phyloP scores from a whole-genome alignment of 2,797 vertebrate genomes.

The Cossypha dichroa region DNA sequence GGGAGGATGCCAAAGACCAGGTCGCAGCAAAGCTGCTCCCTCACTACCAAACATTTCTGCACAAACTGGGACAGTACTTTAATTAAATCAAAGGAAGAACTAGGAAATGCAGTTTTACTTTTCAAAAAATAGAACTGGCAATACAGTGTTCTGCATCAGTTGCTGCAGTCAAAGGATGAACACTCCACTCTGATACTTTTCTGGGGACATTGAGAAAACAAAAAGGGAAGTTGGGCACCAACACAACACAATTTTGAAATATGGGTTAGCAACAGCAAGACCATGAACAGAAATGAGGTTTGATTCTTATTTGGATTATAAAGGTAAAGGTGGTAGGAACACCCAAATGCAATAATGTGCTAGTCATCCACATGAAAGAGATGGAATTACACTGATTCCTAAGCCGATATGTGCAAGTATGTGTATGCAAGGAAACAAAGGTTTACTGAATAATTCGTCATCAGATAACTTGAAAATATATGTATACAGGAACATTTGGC shows the following conservation, averaged over 20 bases:
- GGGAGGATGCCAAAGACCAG: neutral
- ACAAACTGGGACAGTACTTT: neutral
- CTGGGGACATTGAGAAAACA: neutral
- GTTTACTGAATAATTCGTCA: neutral
- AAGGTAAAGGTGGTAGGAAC: neutral
- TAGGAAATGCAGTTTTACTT: neutral
- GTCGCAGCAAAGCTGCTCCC: neutral
- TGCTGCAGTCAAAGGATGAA: neutral
- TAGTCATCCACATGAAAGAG: neutral
- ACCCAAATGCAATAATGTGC: neutral
- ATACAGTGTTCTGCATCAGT: neutral
- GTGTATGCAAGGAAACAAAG: neutral
- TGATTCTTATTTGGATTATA: neutral
- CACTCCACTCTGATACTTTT: neutral
- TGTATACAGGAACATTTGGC: neutral
- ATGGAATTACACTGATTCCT: neutral
- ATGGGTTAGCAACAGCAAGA: neutral
- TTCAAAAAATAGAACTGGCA: neutral
- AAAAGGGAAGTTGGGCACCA: neutral
- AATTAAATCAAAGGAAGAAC: neutral
- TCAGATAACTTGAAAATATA: neutral
- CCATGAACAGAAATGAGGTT: neutral
- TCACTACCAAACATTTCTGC: neutral
- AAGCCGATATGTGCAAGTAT: neutral
- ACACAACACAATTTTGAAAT: neutral